Percentiles rank a stretch among this genome's conserved stretches.
Conservation (phyloP, 2,888 invertebrate species). For the Celastrina argiolus region DNA sequence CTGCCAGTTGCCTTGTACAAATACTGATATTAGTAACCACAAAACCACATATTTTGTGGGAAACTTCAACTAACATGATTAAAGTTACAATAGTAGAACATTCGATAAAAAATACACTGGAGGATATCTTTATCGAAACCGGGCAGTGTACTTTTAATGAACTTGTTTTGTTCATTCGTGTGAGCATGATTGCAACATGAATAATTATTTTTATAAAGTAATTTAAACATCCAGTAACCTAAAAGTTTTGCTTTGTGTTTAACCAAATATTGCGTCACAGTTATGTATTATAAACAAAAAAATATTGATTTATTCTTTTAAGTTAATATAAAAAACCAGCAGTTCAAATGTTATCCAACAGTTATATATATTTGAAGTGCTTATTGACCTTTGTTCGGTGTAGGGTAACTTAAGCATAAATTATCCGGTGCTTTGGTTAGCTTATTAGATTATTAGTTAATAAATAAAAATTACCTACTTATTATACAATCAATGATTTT, state of each 20-base stretch:
- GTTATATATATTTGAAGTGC: too few relatives aligned
- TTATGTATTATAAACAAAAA: too few relatives aligned
- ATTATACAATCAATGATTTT: too few relatives aligned
- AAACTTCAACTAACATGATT: background rate
- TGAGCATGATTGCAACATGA: background rate
- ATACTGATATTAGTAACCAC: background rate
- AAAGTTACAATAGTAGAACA: background rate
- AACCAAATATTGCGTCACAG: background rate
- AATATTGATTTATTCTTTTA: too few relatives aligned
- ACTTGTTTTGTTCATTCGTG: background rate
- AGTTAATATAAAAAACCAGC: too few relatives aligned
- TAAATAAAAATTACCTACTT: too few relatives aligned
- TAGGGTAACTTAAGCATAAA: too few relatives aligned
- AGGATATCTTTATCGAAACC: background rate
- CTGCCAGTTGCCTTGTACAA: background rate
- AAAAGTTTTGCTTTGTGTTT: background rate
- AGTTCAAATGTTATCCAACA: too few relatives aligned
- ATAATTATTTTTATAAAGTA: slow-evolving; percentile 5
- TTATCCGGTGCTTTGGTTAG: too few relatives aligned
- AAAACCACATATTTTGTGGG: background rate
- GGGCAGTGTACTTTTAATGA: slow-evolving; percentile 1
- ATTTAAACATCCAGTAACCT: slow-evolving; percentile 24
- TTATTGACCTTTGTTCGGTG: too few relatives aligned
- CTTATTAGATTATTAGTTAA: too few relatives aligned
- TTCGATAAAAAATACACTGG: background rate